Evolutionary conservation across 2,797 vertebrate species (phyloP), one percentile per base, ranked within the genome.

Genomic region (Sebastes reedi): DNA sequence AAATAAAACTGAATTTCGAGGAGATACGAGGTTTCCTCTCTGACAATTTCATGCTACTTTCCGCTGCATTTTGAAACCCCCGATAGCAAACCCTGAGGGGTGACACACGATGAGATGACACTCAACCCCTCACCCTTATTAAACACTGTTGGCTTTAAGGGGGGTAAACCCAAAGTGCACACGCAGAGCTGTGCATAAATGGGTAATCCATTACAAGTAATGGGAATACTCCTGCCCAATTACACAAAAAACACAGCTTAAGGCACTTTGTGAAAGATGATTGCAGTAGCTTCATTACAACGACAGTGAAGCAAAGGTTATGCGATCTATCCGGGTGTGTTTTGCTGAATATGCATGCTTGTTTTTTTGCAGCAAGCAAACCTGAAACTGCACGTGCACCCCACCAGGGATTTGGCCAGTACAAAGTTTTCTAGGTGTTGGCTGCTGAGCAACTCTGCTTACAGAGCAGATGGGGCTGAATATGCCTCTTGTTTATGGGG

Each of bases 41-140:
- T 24, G n/a, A 76, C n/a, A 64, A 25, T 11, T 8, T 36, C n/a
- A 42, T 64, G 58, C 32, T 29, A 8, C 32, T 34, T 67, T 25
- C 8, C 5, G 6, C 58, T 29, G 27, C 29, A 46, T 58, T 73
- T 74, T 32, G 3, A 72, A 81, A 75, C 6, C 12, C 67, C 74
- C 25, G 2, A n/a, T 14, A 65, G 84, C 82, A 30, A 65, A 75
- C 73, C 86, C 89, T 60, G 68, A 74, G 82, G 82, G 84, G 67
- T 65, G 77, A 76, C 7, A 12, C 56, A 76, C n/a, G 16, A 50
- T 50, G 6, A 50, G 24, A 54, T 66, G 68, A 74, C 68, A 79
- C 30, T 16, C 64, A 75, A 39, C 54, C 78, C 70, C 30, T 75
- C 52, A 56, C 25, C 60, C 58, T 60, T 60, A 89, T 68, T 74